Percentiles rank a stretch among this genome's conserved stretches.
phyloP scores from a whole-genome alignment of 1,140 invertebrate genomes.

The Drosophila simulans region DNA sequence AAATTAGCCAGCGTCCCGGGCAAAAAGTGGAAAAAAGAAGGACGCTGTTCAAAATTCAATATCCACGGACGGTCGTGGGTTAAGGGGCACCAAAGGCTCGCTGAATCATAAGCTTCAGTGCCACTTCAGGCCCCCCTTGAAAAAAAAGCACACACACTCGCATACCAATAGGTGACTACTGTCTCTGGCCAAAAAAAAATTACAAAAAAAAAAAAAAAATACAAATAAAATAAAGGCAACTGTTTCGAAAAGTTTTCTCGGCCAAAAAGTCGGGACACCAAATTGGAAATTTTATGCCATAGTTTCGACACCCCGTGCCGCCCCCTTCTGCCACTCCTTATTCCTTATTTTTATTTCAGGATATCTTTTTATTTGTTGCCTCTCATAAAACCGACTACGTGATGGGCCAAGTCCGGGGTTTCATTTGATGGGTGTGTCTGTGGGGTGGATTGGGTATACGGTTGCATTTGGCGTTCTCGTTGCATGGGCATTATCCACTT shows the following conservation, averaged over 20 bases:
- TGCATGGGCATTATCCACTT: conserved; percentile 17
- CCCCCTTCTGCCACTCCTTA: neutral
- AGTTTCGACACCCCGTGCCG: conserved; percentile 52
- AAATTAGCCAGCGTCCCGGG: conserved; percentile 51
- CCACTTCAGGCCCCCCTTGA: conserved; percentile 14
- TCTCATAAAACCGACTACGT: conserved; percentile 41
- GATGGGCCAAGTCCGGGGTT: conserved; percentile 23
- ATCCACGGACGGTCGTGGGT: conserved; percentile 27
- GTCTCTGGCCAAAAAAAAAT: neutral
- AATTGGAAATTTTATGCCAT: conserved; percentile 80
- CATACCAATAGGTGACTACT: conserved; percentile 1
- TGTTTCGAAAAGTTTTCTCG: conserved; percentile 62
- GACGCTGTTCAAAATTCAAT: conserved; percentile 40
- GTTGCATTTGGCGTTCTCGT: conserved; percentile 6
- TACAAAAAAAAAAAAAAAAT: neutral
- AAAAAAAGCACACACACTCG: conserved; percentile 11
- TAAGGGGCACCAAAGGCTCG: conserved; percentile 11
- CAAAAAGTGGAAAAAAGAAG: neutral
- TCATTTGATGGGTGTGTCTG: conserved; percentile 18
- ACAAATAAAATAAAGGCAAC: conserved; percentile 5
- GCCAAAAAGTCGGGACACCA: conserved; percentile 72
- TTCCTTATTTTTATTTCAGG: conserved; percentile 7
- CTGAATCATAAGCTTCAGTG: conserved; percentile 50
- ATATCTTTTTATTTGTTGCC: conserved; percentile 30
- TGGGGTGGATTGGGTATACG: neutral